Percentiles rank a stretch among this genome's conserved stretches.
Evolutionary conservation across 2,797 vertebrate genomes (phyloP).

Genomic region (Decapterus maruadsi): DNA sequence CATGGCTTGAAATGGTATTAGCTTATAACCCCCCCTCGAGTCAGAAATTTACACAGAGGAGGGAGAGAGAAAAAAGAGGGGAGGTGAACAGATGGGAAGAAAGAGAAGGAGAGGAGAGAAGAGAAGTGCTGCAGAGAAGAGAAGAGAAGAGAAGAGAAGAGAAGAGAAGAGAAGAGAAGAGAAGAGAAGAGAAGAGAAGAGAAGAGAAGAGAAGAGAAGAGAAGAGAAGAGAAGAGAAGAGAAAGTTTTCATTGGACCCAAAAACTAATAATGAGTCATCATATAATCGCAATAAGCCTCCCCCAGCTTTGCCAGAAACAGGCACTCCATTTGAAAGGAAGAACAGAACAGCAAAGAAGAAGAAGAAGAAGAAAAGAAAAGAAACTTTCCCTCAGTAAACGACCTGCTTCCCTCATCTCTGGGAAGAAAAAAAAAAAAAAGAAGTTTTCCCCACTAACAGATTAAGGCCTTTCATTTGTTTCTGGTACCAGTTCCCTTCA

Average conservation of each 20-base stretch:
- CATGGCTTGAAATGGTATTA: slow-evolving; percentile 66
- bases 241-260: slow-evolving; percentile 49
- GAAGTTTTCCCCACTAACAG: slow-evolving; percentile 57
- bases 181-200: not conserved
- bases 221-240: slow-evolving; percentile 1
- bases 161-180: not conserved
- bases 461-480: slow-evolving; percentile 66
- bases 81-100: slow-evolving; percentile 30
- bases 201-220: slow-evolving; percentile 8
- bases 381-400: slow-evolving; percentile 57
- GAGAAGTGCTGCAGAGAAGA: no score
- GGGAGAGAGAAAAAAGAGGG: slow-evolving; percentile 4
- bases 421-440: slow-evolving; percentile 36
- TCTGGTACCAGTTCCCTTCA: slow-evolving; percentile 66
- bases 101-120: slow-evolving; percentile 10
- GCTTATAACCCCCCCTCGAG: slow-evolving; percentile 59
- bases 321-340: slow-evolving; percentile 40
- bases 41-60: slow-evolving; percentile 61
- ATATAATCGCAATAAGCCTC: slow-evolving; percentile 58
- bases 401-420: slow-evolving; percentile 55
- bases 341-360: slow-evolving; percentile 36
- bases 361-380: slow-evolving; percentile 37
- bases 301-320: slow-evolving; percentile 53
- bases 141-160: slow-evolving; percentile 1
- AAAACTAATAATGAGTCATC: slow-evolving; percentile 72